Evolutionary conservation across 2,113 vertebrate genomes (phyloP).

Genomic region (Channa argus): DNA sequence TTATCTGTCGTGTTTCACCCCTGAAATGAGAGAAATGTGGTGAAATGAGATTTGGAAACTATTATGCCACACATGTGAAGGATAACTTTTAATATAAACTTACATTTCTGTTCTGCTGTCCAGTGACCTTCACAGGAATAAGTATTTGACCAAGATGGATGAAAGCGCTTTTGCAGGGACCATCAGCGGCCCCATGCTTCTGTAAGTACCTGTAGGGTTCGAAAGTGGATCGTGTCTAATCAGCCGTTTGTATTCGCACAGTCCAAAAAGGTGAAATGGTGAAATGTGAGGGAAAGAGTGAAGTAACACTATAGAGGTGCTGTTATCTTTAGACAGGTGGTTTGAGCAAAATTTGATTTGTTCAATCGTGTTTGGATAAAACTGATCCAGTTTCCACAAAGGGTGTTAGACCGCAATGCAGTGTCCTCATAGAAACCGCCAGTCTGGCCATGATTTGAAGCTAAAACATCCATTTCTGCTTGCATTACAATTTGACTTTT

Average conservation of each 20-base stretch:
- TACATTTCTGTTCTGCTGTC: slow-evolving; percentile 56
- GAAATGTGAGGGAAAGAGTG: too few relatives aligned
- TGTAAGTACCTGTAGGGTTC: slow-evolving; percentile 86
- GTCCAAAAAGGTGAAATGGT: background rate
- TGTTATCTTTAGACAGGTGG: too few relatives aligned
- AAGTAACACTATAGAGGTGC: too few relatives aligned
- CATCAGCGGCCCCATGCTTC: slow-evolving; percentile 89
- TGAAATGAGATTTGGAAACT: slow-evolving; percentile 37
- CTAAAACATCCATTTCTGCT: too few relatives aligned
- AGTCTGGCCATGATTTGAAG: too few relatives aligned
- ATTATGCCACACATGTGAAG: slow-evolving; percentile 10
- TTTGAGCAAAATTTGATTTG: too few relatives aligned
- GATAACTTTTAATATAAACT: slow-evolving; percentile 30
- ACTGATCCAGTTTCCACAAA: too few relatives aligned
- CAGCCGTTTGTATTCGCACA: slow-evolving; percentile 4
- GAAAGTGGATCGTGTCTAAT: slow-evolving; percentile 12
- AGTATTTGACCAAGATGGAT: slow-evolving; percentile 86
- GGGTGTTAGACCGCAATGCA: too few relatives aligned
- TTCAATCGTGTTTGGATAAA: too few relatives aligned
- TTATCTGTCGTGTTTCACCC: slow-evolving; percentile 41
- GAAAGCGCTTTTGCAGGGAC: slow-evolving; percentile 90
- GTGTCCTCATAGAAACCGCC: too few relatives aligned
- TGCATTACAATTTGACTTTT: too few relatives aligned
- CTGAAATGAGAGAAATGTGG: slow-evolving; percentile 40
- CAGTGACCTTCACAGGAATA: slow-evolving; percentile 96